A percentile compares a stretch with the other conserved stretches of the same genome.
Evolutionary conservation across 2,113 vertebrate genomes (phyloP).

Genomic region (Oryzias celebensis): DNA sequence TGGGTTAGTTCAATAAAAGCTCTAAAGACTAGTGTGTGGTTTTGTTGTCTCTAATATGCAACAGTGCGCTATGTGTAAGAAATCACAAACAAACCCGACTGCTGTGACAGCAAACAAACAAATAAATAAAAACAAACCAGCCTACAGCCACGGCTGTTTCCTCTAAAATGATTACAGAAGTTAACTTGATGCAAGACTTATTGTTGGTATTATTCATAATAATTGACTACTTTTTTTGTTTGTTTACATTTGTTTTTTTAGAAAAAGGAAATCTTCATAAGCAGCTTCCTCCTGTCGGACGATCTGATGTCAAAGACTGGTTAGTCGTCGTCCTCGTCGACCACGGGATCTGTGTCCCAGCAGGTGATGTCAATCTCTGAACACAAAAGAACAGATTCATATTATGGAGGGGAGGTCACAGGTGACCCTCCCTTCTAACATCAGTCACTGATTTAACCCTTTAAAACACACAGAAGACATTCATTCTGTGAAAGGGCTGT

Average conservation of each 20-base stretch:
- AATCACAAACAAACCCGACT: slow-evolving; percentile 38
- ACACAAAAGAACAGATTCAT: not conserved
- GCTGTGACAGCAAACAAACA: slow-evolving; percentile 34
- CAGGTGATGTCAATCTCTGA: slow-evolving; percentile 97
- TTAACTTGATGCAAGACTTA: slow-evolving; percentile 73
- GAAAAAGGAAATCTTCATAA: slow-evolving; percentile 62
- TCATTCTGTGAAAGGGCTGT: too few relatives aligned
- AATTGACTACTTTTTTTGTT: slow-evolving; percentile 33
- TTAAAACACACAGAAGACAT: too few relatives aligned
- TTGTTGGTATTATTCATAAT: slow-evolving; percentile 49
- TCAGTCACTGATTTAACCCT: too few relatives aligned
- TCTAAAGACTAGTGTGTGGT: slow-evolving; percentile 60
- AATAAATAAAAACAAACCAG: slow-evolving; percentile 58
- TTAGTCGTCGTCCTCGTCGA: slow-evolving; percentile 90
- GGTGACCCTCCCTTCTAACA: too few relatives aligned
- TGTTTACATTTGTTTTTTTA: slow-evolving; percentile 48
- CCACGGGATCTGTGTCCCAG: slow-evolving; percentile 94
- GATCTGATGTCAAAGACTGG: slow-evolving; percentile 25
- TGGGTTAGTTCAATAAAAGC: slow-evolving; percentile 54
- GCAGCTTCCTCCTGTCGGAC: slow-evolving; percentile 57
- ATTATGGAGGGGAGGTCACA: too few relatives aligned
- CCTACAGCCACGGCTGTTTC: slow-evolving; percentile 66
- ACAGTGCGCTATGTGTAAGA: slow-evolving; percentile 39
- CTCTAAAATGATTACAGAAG: slow-evolving; percentile 70
- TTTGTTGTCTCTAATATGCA: slow-evolving; percentile 64